A percentile compares a stretch with the other conserved stretches of the same genome.
phyloP scores from a whole-genome alignment of 2,888 invertebrate genomes.

The Tipula vernalis region DNA sequence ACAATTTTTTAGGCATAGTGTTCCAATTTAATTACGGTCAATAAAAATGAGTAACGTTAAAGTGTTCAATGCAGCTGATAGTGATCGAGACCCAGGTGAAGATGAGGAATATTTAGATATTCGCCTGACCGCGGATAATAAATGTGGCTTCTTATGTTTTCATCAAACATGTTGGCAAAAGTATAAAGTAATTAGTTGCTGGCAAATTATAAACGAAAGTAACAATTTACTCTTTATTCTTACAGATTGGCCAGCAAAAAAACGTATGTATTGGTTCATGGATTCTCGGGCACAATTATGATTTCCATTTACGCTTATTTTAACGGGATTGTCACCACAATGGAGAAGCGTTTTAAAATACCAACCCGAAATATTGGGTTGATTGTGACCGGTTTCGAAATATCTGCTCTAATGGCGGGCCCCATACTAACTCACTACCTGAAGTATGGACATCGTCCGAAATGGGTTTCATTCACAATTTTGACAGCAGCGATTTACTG shows the following conservation, averaged over 20 bases:
- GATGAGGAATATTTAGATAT: background rate
- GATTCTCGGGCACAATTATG: constrained; percentile 45
- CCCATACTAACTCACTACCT: constrained; percentile 47
- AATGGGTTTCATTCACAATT: background rate
- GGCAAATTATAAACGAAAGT: background rate
- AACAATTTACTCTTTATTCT: background rate
- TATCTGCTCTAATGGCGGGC: constrained; percentile 47
- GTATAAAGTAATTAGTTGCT: background rate
- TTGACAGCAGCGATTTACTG: background rate
- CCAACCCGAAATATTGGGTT: constrained; percentile 48
- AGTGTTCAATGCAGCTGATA: background rate
- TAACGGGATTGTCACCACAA: constrained; percentile 36
- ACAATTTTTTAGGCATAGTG: background rate
- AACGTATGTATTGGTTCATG: constrained; percentile 44
- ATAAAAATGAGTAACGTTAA: background rate
- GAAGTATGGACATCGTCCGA: constrained; percentile 25
- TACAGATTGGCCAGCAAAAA: constrained; percentile 43
- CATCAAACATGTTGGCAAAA: background rate
- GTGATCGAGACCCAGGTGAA: background rate
- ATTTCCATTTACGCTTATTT: constrained; percentile 48
- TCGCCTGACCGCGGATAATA: background rate
- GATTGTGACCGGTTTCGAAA: constrained; percentile 51
- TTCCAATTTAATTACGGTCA: background rate
- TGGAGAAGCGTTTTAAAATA: constrained; percentile 47
- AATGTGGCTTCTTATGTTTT: background rate